A percentile compares a stretch with the other conserved stretches of the same genome.
These are phyloP conservation scores for Bombus waltoni DNA, from an alignment of 1,140 invertebrate species.

Conservation along the genomic window DNA sequence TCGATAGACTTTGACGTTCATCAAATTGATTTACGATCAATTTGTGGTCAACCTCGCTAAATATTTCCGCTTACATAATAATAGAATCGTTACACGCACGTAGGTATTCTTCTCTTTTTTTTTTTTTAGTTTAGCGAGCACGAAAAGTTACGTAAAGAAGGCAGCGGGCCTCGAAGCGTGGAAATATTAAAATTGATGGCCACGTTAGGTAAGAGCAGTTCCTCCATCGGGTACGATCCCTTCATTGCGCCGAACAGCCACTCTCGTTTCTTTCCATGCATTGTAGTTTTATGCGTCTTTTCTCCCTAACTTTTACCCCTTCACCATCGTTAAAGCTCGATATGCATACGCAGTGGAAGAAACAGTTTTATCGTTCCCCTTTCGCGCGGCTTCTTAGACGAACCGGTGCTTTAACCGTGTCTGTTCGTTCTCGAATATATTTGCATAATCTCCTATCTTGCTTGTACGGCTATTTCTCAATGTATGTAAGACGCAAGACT, in stretches of 20 bases:
- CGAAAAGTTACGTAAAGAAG: slow-evolving; percentile 56
- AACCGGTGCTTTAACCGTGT: neutral
- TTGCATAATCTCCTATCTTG: neutral
- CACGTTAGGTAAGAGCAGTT: slow-evolving; percentile 61
- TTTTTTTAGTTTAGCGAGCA: slow-evolving; percentile 15
- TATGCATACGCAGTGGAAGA: neutral
- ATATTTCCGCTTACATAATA: slow-evolving; percentile 61
- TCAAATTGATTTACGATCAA: slow-evolving; percentile 35
- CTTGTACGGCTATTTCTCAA: neutral
- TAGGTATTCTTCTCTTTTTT: slow-evolving; percentile 26
- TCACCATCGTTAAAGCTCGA: neutral
- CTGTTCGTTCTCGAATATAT: neutral
- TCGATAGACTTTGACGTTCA: neutral
- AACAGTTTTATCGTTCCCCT: neutral
- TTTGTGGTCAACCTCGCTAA: slow-evolving; percentile 30
- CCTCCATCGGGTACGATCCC: slow-evolving; percentile 1
- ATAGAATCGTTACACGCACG: slow-evolving; percentile 47
- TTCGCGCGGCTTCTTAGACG: neutral
- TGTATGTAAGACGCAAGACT: too few relatives aligned
- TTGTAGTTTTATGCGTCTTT: neutral
- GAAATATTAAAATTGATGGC: slow-evolving; percentile 60
- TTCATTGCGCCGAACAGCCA: neutral
- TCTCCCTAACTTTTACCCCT: neutral
- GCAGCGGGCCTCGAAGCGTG: slow-evolving; percentile 52
- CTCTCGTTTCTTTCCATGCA: neutral